Percentiles rank a stretch among this genome's conserved stretches.
phyloP scores from a whole-genome alignment of 2,888 invertebrate species.

The Sclerodermus sp. region DNA sequence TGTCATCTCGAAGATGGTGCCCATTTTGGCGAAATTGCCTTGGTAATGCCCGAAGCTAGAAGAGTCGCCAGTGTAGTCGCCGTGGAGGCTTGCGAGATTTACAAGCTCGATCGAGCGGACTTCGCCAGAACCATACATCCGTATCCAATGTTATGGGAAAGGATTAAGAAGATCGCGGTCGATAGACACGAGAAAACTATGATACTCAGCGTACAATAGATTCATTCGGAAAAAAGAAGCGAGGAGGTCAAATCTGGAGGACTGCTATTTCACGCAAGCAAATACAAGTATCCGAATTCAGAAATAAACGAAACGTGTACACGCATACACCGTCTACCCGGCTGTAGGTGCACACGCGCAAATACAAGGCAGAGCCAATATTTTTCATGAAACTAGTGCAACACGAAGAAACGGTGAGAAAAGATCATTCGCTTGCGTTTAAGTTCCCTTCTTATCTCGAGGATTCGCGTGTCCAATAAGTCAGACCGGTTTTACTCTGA shows the following conservation, averaged over 20 bases:
- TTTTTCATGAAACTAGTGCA: too few species aligned
- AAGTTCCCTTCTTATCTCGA: slow-evolving; percentile 20
- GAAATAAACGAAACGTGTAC: too few species aligned
- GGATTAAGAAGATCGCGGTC: slow-evolving; percentile 51
- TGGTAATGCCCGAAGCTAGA: slow-evolving; percentile 51
- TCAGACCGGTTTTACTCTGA: slow-evolving; percentile 27
- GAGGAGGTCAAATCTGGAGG: too few species aligned
- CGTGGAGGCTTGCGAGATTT: slow-evolving; percentile 55
- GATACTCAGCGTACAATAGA: slow-evolving; percentile 39
- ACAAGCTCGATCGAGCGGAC: slow-evolving; percentile 50
- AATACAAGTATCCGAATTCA: too few species aligned
- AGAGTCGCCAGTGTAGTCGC: slow-evolving; percentile 56
- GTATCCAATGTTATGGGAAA: slow-evolving; percentile 54
- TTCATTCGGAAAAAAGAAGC: too few species aligned
- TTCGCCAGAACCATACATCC: slow-evolving; percentile 52
- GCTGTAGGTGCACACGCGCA: too few species aligned
- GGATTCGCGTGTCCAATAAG: slow-evolving; percentile 31
- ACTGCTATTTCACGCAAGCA: too few species aligned
- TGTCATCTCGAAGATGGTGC: slow-evolving; percentile 56
- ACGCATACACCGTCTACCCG: too few species aligned
- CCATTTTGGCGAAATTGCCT: slow-evolving; percentile 57
- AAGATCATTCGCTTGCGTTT: slow-evolving; percentile 8
- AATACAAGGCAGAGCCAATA: too few species aligned
- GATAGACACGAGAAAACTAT: slow-evolving; percentile 49
- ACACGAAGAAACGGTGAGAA: not conserved